Percentiles rank a stretch among this genome's conserved stretches.
Evolutionary conservation across 2,113 vertebrate genomes (phyloP).

Genomic region (Brienomyrus longianalis): DNA sequence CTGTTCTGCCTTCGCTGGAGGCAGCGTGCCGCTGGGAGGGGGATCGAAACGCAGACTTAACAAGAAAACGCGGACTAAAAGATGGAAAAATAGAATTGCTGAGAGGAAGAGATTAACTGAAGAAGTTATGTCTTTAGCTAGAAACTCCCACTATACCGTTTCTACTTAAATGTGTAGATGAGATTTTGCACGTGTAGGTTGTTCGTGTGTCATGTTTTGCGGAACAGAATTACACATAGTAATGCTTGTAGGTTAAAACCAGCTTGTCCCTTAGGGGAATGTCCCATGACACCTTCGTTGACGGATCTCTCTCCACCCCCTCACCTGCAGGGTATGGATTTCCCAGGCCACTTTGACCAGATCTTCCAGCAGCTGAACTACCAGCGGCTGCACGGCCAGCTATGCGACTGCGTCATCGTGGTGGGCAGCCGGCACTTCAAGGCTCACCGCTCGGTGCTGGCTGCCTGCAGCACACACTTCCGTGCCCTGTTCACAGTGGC

Average conservation of each 20-base stretch:
- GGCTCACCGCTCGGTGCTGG: conserved; percentile 87
- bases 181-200: background rate
- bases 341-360: conserved; percentile 94
- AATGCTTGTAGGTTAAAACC: background rate
- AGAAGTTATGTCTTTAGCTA: background rate
- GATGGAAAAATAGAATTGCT: too few species aligned
- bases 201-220: background rate
- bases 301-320: conserved; percentile 20
- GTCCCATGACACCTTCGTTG: background rate
- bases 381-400: conserved; percentile 87
- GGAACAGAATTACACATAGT: background rate
- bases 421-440: conserved; percentile 93
- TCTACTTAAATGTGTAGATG: background rate
- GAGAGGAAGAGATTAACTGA: background rate
- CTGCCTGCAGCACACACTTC: conserved; percentile 94
- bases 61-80: background rate
- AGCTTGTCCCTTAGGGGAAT: background rate
- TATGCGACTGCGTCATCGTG: conserved; percentile 91
- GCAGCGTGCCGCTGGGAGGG: background rate
- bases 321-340: conserved; percentile 81
- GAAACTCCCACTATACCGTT: background rate
- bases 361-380: conserved; percentile 96
- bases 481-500: conserved; percentile 89
- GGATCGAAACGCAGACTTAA: background rate
- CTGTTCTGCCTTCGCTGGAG: background rate